Base-by-base conservation (phyloP, 2,113 vertebrate species). In the Amia ocellicauda region DNA sequence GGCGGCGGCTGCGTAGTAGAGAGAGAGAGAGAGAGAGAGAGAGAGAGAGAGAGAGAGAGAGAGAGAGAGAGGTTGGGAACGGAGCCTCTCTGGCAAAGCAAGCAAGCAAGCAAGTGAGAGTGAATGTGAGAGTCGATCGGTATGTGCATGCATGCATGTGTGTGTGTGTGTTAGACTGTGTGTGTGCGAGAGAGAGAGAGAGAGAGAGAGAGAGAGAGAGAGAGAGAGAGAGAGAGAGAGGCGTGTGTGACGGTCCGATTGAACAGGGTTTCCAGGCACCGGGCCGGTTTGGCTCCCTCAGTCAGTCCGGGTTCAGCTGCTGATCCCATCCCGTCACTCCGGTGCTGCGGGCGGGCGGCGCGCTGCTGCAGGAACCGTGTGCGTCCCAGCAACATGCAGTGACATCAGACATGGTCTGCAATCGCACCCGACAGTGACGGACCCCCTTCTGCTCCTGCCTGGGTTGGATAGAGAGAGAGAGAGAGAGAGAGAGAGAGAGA, bases 201-300 rank as follows among this genome's bases (percentile, higher is more conserved):
- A 29, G 45, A 41, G 47, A 26, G 51, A 59, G 19, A 23, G 28
- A 17, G 20, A 22, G 36, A 42, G 4, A 59, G 60, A 41, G 45
- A 23, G 51, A 42, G 14, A 40, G 53, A 28, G 16, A 62, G 47
- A 40, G 61, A 27, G 61, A 45, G 50, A 42, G 64, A 49, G 59
- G 19, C 9, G 61, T 57, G 52, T 19, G 49, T 47, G 71, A 69
- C 53, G 40, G 72, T 66, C 65, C 62, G 65, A 58, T 53, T 56
- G 49, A 63, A 43, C 62, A 52, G 55, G 54, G 64, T 75, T 67
- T 62, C 66, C 64, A 58, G 70, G 66, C 69, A 75, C 70, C 70
- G 62, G 62, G 56, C n/a, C 51, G 14, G 53, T 63, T 49, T 29
- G 40, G 40, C 1, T 29, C 17, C 16, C 29, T 13, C 54, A 67